Evolutionary conservation across 2,888 invertebrate species (phyloP), one percentile per base, ranked within the genome.

Genomic region (Drosophila macrothrix): DNA sequence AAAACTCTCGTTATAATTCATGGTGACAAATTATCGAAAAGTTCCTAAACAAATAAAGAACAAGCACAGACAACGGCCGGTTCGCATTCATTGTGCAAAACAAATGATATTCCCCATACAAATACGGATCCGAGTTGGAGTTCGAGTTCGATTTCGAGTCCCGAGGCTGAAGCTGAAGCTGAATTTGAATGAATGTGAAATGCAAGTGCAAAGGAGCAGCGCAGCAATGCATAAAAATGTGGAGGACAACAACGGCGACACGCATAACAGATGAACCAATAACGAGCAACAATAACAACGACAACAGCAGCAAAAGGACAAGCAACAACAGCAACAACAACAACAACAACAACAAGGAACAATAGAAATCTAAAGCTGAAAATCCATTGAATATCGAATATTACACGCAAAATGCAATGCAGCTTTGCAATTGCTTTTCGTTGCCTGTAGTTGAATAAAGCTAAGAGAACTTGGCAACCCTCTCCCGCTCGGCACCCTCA

Each of bases 21-120:
- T 67, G 71, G 65, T 82, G 80, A 84, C 85, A 85, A 83, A 82
- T 84, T 84, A 82, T 77, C 88, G 77, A 80, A 87, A 80, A 69
- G 79, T 80, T 87, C 71, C 54, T 53, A 76, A 78, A 58, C 77
- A 84, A 73, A 79, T 74, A 77, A 69, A 60, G 56, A 64, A 56
- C 59, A 67, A 46, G 39, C 61, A 66, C 46, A 31, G 35, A 28
- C 4, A 46, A 25, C 7, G 7, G 25, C 55, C 19, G 25, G 22
- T 16, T 29, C 25, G 39, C 56, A 69, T 62, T 78, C 73, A 73
- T 76, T 84, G 84, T 74, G 71, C 68, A 60, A 70, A 75, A 78
- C 69, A 77, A 70, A 65, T 73, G 82, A 65, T 63, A 67, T 41
- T 41, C 31, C 10, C 37, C 16, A 37, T 60, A 16, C 53, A 55